Conservation (phyloP, 2,888 invertebrate genomes). For the Dugesia japonica region DNA sequence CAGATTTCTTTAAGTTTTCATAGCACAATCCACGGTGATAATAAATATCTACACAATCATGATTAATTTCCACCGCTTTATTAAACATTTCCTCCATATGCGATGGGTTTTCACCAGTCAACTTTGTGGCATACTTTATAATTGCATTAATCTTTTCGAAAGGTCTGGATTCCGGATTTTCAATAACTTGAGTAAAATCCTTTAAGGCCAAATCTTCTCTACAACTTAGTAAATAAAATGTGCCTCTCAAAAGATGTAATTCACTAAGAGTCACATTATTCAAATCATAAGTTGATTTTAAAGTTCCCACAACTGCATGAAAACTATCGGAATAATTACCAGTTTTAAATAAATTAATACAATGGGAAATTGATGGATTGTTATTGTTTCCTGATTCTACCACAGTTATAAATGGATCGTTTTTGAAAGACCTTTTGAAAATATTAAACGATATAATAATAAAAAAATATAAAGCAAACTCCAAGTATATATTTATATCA, state of each 20-base stretch:
- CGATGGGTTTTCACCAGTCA: neutral
- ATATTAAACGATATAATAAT: neutral
- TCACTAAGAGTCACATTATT: neutral
- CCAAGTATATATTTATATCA: neutral
- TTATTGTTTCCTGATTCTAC: neutral
- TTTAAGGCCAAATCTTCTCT: neutral
- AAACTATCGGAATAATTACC: neutral
- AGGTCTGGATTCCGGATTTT: neutral
- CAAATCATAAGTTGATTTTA: neutral
- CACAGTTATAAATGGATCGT: neutral
- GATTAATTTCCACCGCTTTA: neutral
- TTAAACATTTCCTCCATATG: neutral
- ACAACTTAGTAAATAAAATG: neutral
- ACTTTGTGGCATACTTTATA: neutral
- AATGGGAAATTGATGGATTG: neutral
- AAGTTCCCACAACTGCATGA: neutral
- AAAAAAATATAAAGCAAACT: neutral
- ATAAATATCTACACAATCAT: neutral
- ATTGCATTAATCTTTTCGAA: neutral
- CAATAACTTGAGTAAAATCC: neutral
- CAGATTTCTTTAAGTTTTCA: neutral
- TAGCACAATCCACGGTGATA: neutral
- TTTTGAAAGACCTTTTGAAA: neutral
- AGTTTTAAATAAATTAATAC: neutral
- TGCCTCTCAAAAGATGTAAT: neutral